These are phyloP conservation scores for Macrocentrus cingulum DNA, from an alignment of 1,140 invertebrate species.

Conservation along the genomic window DNA sequence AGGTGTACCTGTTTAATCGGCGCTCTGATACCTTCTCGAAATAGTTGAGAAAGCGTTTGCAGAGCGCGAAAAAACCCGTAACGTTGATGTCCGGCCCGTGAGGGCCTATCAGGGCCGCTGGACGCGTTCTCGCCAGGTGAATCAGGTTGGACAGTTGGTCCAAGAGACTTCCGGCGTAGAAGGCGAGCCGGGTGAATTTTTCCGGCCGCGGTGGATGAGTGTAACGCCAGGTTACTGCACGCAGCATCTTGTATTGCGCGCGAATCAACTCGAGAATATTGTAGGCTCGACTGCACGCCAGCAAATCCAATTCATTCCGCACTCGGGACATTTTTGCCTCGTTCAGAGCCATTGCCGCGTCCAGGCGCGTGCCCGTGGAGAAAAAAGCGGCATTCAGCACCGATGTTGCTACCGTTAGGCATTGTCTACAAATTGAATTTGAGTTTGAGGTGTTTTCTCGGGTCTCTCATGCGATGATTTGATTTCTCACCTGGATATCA, in stretches of 20 bases:
- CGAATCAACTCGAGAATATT: slow-evolving; percentile 43
- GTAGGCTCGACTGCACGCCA: slow-evolving; percentile 32
- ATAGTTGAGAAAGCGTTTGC: slow-evolving; percentile 54
- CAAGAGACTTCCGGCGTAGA: slow-evolving; percentile 49
- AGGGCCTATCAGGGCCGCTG: slow-evolving; percentile 17
- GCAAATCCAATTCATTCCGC: slow-evolving; percentile 29
- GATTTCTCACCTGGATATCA: slow-evolving; percentile 51
- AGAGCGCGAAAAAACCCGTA: slow-evolving; percentile 24
- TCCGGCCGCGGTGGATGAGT: slow-evolving; percentile 43
- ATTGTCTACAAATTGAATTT: slow-evolving; percentile 37
- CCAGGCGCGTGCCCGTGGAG: slow-evolving; percentile 35
- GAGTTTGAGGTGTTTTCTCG: too few relatives aligned
- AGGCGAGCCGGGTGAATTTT: slow-evolving; percentile 42
- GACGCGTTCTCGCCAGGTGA: slow-evolving; percentile 20
- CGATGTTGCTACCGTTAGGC: slow-evolving; percentile 39
- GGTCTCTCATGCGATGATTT: too few relatives aligned
- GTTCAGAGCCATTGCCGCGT: slow-evolving; percentile 29
- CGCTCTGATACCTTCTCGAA: slow-evolving; percentile 55
- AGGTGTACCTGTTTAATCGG: slow-evolving; percentile 46
- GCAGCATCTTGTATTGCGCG: slow-evolving; percentile 46
- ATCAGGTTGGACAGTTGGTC: slow-evolving; percentile 45
- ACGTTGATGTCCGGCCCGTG: slow-evolving; percentile 16
- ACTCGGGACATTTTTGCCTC: slow-evolving; percentile 21
- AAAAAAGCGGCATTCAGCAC: slow-evolving; percentile 49
- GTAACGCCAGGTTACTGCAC: slow-evolving; percentile 53